These are phyloP conservation scores for Melitaea athalia DNA, from an alignment of 2,888 invertebrate species.

Conservation along the genomic window DNA sequence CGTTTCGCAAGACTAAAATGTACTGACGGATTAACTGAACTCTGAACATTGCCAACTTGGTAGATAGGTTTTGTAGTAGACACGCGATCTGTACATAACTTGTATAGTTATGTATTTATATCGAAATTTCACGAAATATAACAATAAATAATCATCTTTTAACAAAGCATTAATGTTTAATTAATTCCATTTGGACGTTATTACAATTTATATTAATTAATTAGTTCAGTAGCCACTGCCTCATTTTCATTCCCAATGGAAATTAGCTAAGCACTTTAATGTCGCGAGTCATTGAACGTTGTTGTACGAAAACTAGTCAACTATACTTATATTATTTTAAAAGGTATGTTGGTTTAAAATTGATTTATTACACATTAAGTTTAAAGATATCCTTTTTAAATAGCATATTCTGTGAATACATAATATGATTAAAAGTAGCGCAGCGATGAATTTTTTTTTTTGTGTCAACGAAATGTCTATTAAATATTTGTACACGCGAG, in stretches of 20 bases:
- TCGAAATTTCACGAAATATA: slow-evolving; percentile 33
- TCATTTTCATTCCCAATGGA: slow-evolving; percentile 1
- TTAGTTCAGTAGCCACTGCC: background rate
- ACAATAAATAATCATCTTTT: background rate
- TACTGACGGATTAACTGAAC: slow-evolving; percentile 67
- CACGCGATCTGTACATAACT: slow-evolving; percentile 69
- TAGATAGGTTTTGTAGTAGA: slow-evolving; percentile 71
- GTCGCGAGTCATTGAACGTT: background rate
- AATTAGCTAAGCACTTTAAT: background rate
- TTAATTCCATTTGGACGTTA: background rate
- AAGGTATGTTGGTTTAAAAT: background rate
- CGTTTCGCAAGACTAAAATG: slow-evolving; percentile 67
- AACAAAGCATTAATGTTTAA: background rate
- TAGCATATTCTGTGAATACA: background rate
- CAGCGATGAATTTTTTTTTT: slow-evolving; percentile 36
- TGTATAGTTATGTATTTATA: slow-evolving; percentile 45
- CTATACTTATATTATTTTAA: background rate
- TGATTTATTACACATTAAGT: background rate
- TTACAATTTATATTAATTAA: background rate
- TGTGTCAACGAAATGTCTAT: slow-evolving; percentile 37
- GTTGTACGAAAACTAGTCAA: background rate
- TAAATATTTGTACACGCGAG: slow-evolving; percentile 59
- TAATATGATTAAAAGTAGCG: slow-evolving; percentile 7
- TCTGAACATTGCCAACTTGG: slow-evolving; percentile 68
- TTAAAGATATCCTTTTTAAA: background rate